Conservation (phyloP, 2,888 invertebrate genomes). For the Atethmia centrago region DNA sequence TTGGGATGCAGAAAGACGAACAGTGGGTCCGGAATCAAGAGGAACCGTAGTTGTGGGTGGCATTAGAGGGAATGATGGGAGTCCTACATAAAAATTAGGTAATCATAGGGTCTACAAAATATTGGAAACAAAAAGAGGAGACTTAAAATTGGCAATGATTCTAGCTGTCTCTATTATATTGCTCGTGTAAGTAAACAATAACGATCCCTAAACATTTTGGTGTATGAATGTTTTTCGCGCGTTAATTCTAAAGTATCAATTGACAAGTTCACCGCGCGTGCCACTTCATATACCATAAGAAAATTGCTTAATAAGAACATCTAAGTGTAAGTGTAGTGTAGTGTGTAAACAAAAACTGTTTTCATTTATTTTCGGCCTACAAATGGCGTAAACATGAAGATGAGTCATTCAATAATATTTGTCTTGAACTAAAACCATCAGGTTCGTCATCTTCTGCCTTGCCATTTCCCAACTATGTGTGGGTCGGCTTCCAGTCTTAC, state of each 20-base stretch:
- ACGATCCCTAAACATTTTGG: background rate
- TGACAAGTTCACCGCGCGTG: background rate
- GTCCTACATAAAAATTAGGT: background rate
- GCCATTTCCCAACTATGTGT: too few species aligned
- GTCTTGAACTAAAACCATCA: background rate
- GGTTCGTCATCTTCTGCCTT: too few species aligned
- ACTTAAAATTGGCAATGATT: background rate
- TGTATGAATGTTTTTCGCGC: background rate
- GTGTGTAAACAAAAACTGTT: constrained; percentile 42
- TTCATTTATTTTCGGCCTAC: constrained; percentile 31
- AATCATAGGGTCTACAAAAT: too few species aligned
- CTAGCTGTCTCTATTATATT: background rate
- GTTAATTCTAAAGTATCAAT: background rate
- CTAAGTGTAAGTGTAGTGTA: too few species aligned
- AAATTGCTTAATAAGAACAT: constrained; percentile 30
- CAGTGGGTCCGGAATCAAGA: background rate
- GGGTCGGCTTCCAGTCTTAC: too few species aligned
- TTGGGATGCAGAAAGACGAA: background rate
- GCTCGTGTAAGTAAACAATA: background rate
- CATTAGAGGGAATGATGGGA: background rate
- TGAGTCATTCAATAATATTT: constrained; percentile 31
- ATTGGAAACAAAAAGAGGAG: background rate
- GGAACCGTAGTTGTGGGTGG: too few species aligned
- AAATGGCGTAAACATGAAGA: constrained; percentile 29
- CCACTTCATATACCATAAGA: constrained; percentile 11